Evolutionary conservation across 2,888 invertebrate genomes (phyloP).

Genomic region (Tetranychus truncatus): DNA sequence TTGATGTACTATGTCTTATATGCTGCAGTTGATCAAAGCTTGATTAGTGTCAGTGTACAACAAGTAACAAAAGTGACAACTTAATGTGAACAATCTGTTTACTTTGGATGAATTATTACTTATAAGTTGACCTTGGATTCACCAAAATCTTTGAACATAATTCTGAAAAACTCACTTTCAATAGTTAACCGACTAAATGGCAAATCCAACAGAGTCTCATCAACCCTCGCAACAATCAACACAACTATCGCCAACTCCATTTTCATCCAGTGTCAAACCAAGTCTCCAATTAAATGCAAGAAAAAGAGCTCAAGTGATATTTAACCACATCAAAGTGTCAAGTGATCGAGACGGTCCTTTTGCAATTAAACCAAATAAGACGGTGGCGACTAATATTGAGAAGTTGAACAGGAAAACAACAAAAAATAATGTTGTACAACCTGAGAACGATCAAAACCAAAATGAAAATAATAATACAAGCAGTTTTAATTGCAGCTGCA

Average conservation of each 20-base stretch:
- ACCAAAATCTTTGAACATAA: too few species aligned
- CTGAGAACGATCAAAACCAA: neutral
- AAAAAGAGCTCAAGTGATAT: slow-evolving; percentile 2
- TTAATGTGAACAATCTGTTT: neutral
- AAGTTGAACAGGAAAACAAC: neutral
- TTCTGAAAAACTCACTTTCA: too few species aligned
- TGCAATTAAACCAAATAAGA: neutral
- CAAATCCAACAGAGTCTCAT: too few species aligned
- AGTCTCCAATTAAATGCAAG: neutral
- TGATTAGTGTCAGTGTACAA: neutral
- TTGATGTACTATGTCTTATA: too few species aligned
- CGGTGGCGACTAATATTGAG: neutral
- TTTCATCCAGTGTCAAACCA: neutral
- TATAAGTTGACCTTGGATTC: too few species aligned
- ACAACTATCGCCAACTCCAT: neutral
- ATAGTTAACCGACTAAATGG: too few species aligned
- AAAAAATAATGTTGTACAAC: neutral
- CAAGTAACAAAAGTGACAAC: neutral
- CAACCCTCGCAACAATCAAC: neutral
- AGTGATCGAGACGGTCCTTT: neutral
- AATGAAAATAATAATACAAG: neutral
- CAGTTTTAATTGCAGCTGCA: neutral
- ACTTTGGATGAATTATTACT: too few species aligned
- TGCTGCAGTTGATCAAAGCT: neutral
- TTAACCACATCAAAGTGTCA: neutral